phyloP scores from a whole-genome alignment of 2,797 vertebrate species.

The Geotrypetes seraphini region DNA sequence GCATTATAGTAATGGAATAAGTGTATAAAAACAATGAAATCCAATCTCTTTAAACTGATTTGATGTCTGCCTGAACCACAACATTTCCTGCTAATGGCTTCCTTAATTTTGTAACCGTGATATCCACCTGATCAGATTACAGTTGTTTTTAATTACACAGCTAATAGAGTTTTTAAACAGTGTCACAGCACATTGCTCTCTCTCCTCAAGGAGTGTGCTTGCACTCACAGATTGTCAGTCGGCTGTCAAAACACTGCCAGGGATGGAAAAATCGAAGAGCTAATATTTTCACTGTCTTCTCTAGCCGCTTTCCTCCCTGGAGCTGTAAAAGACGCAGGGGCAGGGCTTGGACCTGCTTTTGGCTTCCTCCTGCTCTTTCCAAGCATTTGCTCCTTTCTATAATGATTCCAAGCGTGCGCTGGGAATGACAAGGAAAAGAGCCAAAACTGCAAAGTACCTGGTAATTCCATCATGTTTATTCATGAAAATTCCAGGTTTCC shows the following conservation, averaged over 20 bases:
- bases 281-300: constrained; percentile 14
- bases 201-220: no score
- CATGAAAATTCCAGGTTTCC: no score
- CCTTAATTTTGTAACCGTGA: constrained; percentile 85
- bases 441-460: no score
- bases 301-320: no score
- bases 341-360: no score
- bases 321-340: no score
- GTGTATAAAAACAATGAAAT: constrained; percentile 77
- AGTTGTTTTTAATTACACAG: constrained; percentile 66
- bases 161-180: constrained; percentile 57
- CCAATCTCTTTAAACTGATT: constrained; percentile 81
- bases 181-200: constrained; percentile 35
- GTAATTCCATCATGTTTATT: no score
- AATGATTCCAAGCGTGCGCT: no score
- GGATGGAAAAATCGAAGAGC: neutral
- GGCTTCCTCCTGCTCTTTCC: no score
- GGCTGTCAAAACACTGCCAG: constrained; percentile 15
- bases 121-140: constrained; percentile 76
- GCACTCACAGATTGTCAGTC: constrained; percentile 3
- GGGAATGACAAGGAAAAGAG: no score
- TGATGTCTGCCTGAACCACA: constrained; percentile 69
- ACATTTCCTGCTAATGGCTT: constrained; percentile 84
- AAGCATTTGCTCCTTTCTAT: no score
- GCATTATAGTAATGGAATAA: constrained; percentile 82